Base-by-base conservation (phyloP, 2,797 vertebrate species). In the Myoxocephalus aenaeus region DNA sequence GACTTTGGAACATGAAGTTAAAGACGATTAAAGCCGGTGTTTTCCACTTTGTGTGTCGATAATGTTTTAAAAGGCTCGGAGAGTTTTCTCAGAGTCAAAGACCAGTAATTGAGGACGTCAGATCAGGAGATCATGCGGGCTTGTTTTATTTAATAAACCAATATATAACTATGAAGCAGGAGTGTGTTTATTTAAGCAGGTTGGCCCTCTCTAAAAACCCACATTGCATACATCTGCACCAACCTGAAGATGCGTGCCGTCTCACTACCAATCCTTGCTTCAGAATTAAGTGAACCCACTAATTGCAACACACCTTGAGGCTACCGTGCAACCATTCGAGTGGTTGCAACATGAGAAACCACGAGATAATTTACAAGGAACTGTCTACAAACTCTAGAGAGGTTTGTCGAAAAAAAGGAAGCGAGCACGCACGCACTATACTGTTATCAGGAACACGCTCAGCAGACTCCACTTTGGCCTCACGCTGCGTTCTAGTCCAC, bases 371-470 rank as follows among this genome's bases (percentile, higher is more conserved):
- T 78, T 75, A 72, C 50, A 44, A 40, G 51, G 81, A 81, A 90
- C 29, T 8, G 54, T 34, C 20, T 46, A 18, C 63, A 51, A 59
- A 62, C 85, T 89, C 69, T 38, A 9, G 44, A 71, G 29, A 76
- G 65, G 42, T 29, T 1, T 74, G n/a, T 53, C 7, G 64, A 34
- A 18, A 58, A 18, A 54, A 79, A 84, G 85, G 83, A 89, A 87
- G 53, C 18, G 1, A 59, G 20, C 34, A 5, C 7, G 5, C 8
- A 34, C 15, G n/a, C n/a, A 32, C 32, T 32, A 32, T 32, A 32
- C 38, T 53, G 38, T 75, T 65, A 79, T 82, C 73, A 61, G 46
- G 5, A 6, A 2, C 36, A 8, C 0, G 7, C 66, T 70, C 34
- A 27, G 40, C 46, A n/a, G 56, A 68, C 63, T 11, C 71, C 56